Base-by-base conservation (phyloP, 2,113 vertebrate species). In the Gasterosteus nipponicus region DNA sequence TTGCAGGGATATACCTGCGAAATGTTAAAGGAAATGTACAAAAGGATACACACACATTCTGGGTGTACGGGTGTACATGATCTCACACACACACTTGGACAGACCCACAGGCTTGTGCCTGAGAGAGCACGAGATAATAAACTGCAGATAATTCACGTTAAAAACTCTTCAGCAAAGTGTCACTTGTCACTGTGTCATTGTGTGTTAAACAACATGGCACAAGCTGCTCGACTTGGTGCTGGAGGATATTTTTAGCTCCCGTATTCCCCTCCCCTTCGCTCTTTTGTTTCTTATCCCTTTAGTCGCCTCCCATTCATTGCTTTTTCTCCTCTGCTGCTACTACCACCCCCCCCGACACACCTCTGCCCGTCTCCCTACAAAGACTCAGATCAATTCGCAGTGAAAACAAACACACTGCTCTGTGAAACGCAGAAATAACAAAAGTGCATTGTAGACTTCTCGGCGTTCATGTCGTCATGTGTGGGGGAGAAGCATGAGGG, bases 201-300 rank as follows among this genome's bases (percentile, higher is more conserved):
- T 26, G 22, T 26, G 22, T 26, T 26, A 26, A 26, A 65, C 70
- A 56, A 44, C 16, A n/a, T 8, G 57, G 44, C 61, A 8, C 4
- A 19, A 8, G 33, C 5, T 29, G 18, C 60, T 69, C 22, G 8
- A 62, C 29, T 58, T 60, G 33, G 63, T 42, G 58, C 46, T 7
- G 51, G 38, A 11, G 74, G 71, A 53, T 86, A 85, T 86, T 80
- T 85, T 78, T 77, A 86, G 72, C 71, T 35, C 51, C n/a, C 22
- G 54, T 62, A 31, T 61, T 47, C 49, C 33, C 58, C 4, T 19
- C 58, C 26, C 12, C 31, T 44, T 59, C 8, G 6, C 22, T 65
- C 31, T 74, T n/a, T 66, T 65, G 16, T 69, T 64, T 61, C 38
- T 53, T 57, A 29, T 41, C 61, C 58, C 10, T 22, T 22, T 58